Evolutionary conservation across 2,113 vertebrate species (phyloP).

Genomic region (Calypte anna): DNA sequence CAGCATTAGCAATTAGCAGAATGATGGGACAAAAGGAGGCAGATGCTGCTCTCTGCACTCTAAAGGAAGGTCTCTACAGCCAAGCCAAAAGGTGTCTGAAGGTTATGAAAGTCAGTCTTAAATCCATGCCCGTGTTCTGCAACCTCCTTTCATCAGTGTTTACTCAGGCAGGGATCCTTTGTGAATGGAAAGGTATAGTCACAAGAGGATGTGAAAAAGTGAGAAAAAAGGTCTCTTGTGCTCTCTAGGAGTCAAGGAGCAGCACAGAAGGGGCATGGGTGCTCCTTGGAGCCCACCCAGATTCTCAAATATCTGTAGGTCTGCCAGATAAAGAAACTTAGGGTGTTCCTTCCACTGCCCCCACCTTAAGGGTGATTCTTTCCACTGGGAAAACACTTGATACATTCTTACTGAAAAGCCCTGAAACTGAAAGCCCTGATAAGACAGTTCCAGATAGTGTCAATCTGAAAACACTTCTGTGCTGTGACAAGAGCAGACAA

Average conservation of each 20-base stretch:
- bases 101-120: not conserved
- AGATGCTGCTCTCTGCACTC: not conserved
- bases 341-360: not conserved
- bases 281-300: fast-evolving
- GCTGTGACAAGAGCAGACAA: not conserved
- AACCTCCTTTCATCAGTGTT: not conserved
- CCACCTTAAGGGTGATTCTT: not conserved
- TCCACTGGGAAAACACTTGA: not conserved
- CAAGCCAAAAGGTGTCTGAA: not conserved
- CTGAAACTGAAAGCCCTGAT: not conserved
- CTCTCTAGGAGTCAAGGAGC: not conserved
- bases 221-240: not conserved
- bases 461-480: not conserved
- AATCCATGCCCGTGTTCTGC: not conserved
- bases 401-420: not conserved
- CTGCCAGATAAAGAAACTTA: not conserved
- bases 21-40: not conserved
- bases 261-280: fast-evolving
- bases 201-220: not conserved
- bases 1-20: not conserved
- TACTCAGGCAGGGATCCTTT: not conserved
- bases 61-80: not conserved
- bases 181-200: not conserved
- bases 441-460: not conserved
- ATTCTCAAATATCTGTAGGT: not conserved